These are phyloP conservation scores for Cryptops parisi DNA, from an alignment of 2,888 invertebrate species.

Conservation along the genomic window DNA sequence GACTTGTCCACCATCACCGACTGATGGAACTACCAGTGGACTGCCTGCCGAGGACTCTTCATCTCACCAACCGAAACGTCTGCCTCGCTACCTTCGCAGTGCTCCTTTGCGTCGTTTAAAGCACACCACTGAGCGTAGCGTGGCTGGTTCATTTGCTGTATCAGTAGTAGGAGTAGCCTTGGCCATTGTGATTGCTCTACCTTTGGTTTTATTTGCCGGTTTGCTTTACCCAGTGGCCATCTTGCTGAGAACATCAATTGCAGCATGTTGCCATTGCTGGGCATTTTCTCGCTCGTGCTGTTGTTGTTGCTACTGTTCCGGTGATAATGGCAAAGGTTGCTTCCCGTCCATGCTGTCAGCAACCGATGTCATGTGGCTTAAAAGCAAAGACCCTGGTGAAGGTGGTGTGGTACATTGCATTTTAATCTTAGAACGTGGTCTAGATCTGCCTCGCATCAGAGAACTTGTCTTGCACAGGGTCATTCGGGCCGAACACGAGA, in stretches of 20 bases:
- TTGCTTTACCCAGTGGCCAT: conserved; percentile 32
- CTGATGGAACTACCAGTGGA: not conserved
- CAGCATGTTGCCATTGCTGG: conserved; percentile 24
- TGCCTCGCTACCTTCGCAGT: conserved; percentile 24
- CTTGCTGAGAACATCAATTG: conserved; percentile 22
- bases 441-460: conserved; percentile 33
- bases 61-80: not conserved
- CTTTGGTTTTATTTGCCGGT: conserved; percentile 26
- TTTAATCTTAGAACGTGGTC: conserved; percentile 36
- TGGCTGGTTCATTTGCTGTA: conserved; percentile 25
- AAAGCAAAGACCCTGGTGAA: conserved; percentile 26
- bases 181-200: conserved; percentile 34
- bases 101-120: conserved; percentile 32
- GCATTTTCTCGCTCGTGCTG: conserved; percentile 2
- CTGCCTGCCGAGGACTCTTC: not conserved
- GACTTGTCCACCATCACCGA: not conserved
- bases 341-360: conserved; percentile 25
- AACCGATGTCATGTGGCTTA: conserved; percentile 36
- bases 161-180: conserved; percentile 27
- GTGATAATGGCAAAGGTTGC: conserved; percentile 9
- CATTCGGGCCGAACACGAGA: conserved; percentile 29
- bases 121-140: conserved; percentile 33
- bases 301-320: conserved; percentile 15
- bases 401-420: conserved; percentile 36
- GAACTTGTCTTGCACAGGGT: conserved; percentile 36